Base-by-base conservation (phyloP, 1,140 invertebrate species). In the Drosophila parabipectinata region DNA sequence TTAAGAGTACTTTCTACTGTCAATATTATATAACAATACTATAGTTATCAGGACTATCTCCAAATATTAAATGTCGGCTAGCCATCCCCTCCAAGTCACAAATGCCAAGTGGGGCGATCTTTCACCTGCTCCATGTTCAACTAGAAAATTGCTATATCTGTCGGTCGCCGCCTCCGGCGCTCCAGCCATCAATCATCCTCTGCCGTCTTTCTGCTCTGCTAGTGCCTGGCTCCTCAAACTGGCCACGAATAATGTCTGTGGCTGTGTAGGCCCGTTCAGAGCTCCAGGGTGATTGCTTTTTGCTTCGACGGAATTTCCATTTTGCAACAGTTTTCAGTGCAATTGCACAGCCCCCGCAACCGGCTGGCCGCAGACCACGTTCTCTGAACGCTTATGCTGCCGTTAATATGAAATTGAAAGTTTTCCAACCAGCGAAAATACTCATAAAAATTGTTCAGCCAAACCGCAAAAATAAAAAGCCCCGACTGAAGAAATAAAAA, bases 391-490 rank as follows among this genome's bases (percentile, higher is more conserved):
- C 56, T 68, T 77, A 69, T 74, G 73, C 80, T 77, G 77, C 81
- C 80, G 85, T 77, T 77, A 81, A 80, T 87, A 74, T 74, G 73
- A 85, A 85, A 85, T 85, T 85, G 77, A 85, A 85, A 85, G 81
- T 85, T 85, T 85, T 85, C 74, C 77, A 78, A 81, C 77, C 77
- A 69, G 58, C 61, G 64, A 87, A 87, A 81, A 87, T 87, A 81
- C 78, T 78, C 82, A 81, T 87, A 85, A 87, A 85, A 85, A 81
- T 85, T 80, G 81, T 77, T 85, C 77, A 79, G 45, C 67, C 63
- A 85, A 85, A 80, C 81, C 77, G 61, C 77, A 71, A 34, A 56
- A 10, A 32, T 28, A 32, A 53, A 66, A 32, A 32, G 30, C 44
- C 24, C 32, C 4, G 18, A 72, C 54, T 26, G 47, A 63, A 58